Evolutionary conservation across 2,113 vertebrate species (phyloP).

Genomic region (Heterotilapia buettikoferi): DNA sequence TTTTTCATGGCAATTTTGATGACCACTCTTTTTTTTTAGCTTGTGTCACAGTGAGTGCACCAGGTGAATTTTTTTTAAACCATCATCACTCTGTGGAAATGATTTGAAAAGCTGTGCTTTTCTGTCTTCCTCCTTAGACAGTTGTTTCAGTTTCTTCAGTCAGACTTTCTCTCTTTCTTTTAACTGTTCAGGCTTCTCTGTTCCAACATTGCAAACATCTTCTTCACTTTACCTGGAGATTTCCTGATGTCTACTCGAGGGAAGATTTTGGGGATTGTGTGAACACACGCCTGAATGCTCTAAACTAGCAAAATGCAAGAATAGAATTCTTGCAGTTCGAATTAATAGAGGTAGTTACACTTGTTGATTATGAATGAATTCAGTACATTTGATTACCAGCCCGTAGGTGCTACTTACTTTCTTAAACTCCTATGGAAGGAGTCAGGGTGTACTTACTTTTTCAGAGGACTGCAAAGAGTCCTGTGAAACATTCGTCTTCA

Average conservation of each 20-base stretch:
- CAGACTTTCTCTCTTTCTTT: neutral
- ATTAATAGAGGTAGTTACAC: neutral
- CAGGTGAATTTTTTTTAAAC: neutral
- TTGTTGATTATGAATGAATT: neutral
- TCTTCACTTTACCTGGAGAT: neutral
- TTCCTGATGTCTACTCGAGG: neutral
- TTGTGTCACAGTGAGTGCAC: neutral
- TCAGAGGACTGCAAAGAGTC: neutral
- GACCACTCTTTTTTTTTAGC: neutral
- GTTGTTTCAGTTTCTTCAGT: neutral
- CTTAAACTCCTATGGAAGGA: neutral
- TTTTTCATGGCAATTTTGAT: neutral
- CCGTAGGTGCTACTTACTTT: neutral
- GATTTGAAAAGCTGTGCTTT: neutral
- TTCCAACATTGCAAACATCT: neutral
- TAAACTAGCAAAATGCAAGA: neutral
- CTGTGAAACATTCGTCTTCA: neutral
- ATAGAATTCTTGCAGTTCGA: neutral
- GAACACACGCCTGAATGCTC: neutral
- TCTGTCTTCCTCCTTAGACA: neutral
- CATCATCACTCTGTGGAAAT: neutral
- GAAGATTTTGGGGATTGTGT: neutral
- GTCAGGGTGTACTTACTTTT: neutral
- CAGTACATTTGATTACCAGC: neutral
- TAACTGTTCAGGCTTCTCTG: neutral